phyloP scores from a whole-genome alignment of 35 echinoderm and acorn worm species.

The Chiridota heheva region DNA sequence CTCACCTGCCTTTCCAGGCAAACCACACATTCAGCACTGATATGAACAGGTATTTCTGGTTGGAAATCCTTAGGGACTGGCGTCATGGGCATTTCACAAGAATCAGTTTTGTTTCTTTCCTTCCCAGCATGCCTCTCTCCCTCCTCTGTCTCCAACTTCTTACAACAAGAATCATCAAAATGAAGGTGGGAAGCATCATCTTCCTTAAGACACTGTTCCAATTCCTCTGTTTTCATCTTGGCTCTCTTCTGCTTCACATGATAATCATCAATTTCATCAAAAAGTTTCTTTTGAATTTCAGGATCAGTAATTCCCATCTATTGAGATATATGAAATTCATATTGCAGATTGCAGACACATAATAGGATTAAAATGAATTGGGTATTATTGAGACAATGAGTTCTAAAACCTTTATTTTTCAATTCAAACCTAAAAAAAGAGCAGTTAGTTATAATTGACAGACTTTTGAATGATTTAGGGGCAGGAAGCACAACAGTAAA shows the following conservation, averaged over 20 bases:
- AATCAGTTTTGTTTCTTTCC: slow-evolving; percentile 37
- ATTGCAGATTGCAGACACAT: too few species aligned
- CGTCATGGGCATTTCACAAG: neutral
- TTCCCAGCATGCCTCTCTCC: neutral
- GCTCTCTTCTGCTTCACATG: slow-evolving; percentile 45
- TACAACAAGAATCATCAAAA: slow-evolving; percentile 1
- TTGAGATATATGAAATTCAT: neutral
- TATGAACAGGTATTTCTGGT: slow-evolving; percentile 71
- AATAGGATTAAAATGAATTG: neutral
- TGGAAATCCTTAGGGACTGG: slow-evolving; percentile 33
- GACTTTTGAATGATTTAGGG: too few species aligned
- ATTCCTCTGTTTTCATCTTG: slow-evolving; percentile 43
- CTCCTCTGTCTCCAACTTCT: neutral
- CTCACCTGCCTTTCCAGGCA: slow-evolving; percentile 90
- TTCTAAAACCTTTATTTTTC: too few species aligned
- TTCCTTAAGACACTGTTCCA: slow-evolving; percentile 18
- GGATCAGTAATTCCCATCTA: slow-evolving; percentile 69
- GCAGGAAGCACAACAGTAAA: too few species aligned
- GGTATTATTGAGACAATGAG: too few species aligned
- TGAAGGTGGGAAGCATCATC: neutral
- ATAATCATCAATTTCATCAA: slow-evolving; percentile 47
- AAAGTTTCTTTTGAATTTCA: slow-evolving; percentile 51
- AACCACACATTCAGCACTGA: slow-evolving; percentile 91
- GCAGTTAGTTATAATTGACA: too few species aligned
- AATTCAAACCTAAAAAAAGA: too few species aligned